Conservation (phyloP, 2,113 vertebrate genomes). For the Candoia aspera region DNA sequence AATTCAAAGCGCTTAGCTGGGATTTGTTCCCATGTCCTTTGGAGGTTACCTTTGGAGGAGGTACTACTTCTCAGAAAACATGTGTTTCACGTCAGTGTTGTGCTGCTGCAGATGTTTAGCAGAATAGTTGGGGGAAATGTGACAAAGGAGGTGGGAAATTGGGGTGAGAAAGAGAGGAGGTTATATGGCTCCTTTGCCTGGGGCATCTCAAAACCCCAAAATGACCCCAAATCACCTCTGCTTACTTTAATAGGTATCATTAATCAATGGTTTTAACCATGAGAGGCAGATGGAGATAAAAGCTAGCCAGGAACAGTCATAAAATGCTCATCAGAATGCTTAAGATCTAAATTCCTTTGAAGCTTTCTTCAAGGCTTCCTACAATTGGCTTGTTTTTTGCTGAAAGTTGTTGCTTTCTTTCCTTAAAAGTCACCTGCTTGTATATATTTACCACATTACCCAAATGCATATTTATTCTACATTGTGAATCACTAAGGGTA, state of each 20-base stretch:
- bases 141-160: neutral
- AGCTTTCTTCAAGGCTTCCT: constrained; percentile 41
- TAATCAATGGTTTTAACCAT: constrained; percentile 24
- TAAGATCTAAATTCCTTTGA: constrained; percentile 44
- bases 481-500: constrained; percentile 65
- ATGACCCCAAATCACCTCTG: constrained; percentile 23
- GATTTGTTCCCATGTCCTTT: neutral
- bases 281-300: constrained; percentile 54
- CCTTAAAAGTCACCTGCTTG: constrained; percentile 53
- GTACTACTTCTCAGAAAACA: neutral
- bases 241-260: constrained; percentile 25
- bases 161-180: neutral
- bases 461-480: constrained; percentile 56
- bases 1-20: neutral
- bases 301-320: constrained; percentile 30
- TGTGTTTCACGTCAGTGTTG: neutral
- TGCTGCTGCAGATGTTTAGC: neutral
- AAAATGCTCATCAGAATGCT: constrained; percentile 55
- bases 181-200: neutral
- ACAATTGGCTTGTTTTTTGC: constrained; percentile 52
- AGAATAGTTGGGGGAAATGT: neutral
- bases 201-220: constrained; percentile 20
- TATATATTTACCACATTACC: constrained; percentile 49
- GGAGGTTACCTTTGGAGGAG: neutral
- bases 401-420: constrained; percentile 41